Percentiles rank a stretch among this genome's conserved stretches.
Conservation (phyloP, 2,113 vertebrate species). For the Rhombomys opimus region DNA sequence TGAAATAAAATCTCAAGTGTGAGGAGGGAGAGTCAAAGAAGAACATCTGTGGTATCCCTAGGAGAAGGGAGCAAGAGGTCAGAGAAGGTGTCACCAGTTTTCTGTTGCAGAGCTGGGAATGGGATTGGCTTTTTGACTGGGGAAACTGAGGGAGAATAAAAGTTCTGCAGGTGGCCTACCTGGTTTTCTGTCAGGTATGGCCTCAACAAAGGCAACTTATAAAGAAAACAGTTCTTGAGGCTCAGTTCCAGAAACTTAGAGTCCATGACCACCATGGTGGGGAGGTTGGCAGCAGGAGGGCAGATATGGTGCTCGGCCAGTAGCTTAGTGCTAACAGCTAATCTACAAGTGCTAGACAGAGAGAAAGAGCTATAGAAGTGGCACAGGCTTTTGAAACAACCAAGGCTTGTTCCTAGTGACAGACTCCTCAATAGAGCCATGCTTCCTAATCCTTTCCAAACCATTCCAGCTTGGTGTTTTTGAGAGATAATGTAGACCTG, state of each 20-base stretch:
- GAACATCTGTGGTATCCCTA: too few species aligned
- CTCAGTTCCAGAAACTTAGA: not conserved
- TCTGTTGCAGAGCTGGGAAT: too few species aligned
- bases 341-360: not conserved
- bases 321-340: not conserved
- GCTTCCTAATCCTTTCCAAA: not conserved
- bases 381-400: not conserved
- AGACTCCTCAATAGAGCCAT: not conserved
- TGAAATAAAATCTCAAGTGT: too few species aligned
- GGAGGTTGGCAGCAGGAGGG: not conserved
- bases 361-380: not conserved
- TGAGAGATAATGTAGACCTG: not conserved
- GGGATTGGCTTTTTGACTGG: too few species aligned
- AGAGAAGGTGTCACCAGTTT: too few species aligned
- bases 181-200: not conserved
- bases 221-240: not conserved
- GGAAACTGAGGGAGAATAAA: too few species aligned
- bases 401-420: not conserved
- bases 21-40: too few species aligned
- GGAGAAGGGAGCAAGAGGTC: too few species aligned
- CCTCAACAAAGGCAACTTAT: not conserved
- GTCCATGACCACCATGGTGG: not conserved
- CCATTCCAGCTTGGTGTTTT: not conserved
- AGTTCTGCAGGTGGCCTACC: too few species aligned
- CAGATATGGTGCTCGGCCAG: not conserved